Evolutionary conservation across 2,888 invertebrate genomes (phyloP).

Genomic region (Eumacrocentrus americanus): DNA sequence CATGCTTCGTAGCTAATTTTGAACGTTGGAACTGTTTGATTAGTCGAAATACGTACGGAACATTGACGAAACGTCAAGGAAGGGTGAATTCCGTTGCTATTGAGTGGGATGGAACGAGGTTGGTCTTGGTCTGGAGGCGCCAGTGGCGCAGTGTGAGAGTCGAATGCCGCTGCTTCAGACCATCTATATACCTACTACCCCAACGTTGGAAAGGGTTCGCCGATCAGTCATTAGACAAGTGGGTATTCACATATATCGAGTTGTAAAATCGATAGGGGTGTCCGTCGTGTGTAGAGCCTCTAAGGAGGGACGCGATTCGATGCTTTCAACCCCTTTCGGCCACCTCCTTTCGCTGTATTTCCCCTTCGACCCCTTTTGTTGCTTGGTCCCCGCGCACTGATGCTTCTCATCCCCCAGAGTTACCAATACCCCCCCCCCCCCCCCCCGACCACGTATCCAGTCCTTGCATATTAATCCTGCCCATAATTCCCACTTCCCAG

Average conservation of each 20-base stretch:
- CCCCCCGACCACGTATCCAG: constrained; percentile 57
- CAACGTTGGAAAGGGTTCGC: constrained; percentile 43
- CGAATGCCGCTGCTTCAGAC: constrained; percentile 11
- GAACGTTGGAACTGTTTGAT: no score
- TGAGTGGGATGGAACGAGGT: no score
- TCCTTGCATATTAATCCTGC: constrained; percentile 63
- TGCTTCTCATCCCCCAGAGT: constrained; percentile 26
- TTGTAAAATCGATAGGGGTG: constrained; percentile 63
- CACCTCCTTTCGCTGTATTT: constrained; percentile 41
- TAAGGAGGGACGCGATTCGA: constrained; percentile 48
- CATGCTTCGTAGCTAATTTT: no score
- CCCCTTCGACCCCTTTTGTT: constrained; percentile 61
- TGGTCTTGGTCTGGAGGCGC: not conserved
- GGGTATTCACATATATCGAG: constrained; percentile 62
- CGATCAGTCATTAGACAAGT: constrained; percentile 63
- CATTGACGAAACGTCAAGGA: no score
- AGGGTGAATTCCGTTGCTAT: no score
- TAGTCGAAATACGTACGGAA: no score
- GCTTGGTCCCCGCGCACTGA: constrained; percentile 47
- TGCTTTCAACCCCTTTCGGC: constrained; percentile 17
- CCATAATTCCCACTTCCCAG: constrained; percentile 63
- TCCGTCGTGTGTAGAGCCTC: constrained; percentile 59
- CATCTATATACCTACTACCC: constrained; percentile 47
- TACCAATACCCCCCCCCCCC: constrained; percentile 31
- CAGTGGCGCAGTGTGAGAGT: constrained; percentile 10